Evolutionary conservation across 2,797 vertebrate genomes (phyloP), one percentile per base, ranked within the genome.

Genomic region (Hyperoplus immaculatus): DNA sequence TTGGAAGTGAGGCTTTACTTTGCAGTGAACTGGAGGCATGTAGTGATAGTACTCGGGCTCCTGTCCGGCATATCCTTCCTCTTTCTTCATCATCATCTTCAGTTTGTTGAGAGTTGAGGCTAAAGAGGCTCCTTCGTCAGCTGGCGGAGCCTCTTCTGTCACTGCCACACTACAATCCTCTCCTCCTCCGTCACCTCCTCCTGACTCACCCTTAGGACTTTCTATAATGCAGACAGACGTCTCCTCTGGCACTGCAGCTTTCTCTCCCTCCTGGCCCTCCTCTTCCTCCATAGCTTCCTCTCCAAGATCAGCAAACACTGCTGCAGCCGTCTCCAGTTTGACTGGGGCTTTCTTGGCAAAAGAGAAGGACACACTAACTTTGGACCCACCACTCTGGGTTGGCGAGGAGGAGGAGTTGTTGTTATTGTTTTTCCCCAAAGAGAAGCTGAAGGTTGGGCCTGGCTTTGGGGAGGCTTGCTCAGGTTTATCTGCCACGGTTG

Each of bases 31-130:
- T 4, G 98, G 98, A 38, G 98, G 98, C 72, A 98, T 92, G 49
- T 99, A 99, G 93, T 99, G 98, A 86, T 99, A 99, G 93, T 99
- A 99, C 68, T 99, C 94, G 1, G 97, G 97, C 81, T 99, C 98
- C 61, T 95, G 93, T 0, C 96, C 95, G 1, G 89, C 81, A 21
- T 95, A 92, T 72, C 97, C 97, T 73, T 99, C 98, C 73, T 99
- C 98, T 86, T 95, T 95, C 76, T 96, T 98, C 97, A 98, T 98
- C 96, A 96, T 96, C 95, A 96, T 98, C 85, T 99, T 99, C n/a
- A 98, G 92, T 79, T 98, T 99, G 50, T 97, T 98, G 36, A 99
- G 94, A 0, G 98, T 97, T 18, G 96, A 97, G 69, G 96, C 96
- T 49, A 99, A 88, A 58, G 97, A 95, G 0, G 65, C 93, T 0